phyloP scores from a whole-genome alignment of 2,113 vertebrate genomes.

The Pelvicachromis taeniatus region DNA sequence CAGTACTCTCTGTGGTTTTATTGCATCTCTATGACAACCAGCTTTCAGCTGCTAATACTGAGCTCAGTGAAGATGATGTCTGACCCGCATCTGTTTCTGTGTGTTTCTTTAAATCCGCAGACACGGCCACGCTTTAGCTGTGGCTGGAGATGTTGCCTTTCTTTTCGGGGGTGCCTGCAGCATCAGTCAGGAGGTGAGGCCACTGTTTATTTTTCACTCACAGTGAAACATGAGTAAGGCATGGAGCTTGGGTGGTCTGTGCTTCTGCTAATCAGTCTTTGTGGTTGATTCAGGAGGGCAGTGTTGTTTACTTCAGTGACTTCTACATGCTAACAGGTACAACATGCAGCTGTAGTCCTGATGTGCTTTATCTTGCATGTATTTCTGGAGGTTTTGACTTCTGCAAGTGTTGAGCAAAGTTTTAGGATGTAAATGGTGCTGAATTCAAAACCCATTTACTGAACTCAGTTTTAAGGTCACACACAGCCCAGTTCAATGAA shows the following conservation, averaged over 20 bases:
- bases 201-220: not conserved
- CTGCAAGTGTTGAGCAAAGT: not conserved
- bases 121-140: conserved; percentile 65
- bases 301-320: conserved; percentile 69
- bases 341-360: not conserved
- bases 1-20: no score
- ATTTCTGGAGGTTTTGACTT: not conserved
- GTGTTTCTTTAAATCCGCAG: conserved; percentile 12
- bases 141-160: conserved; percentile 72
- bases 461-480: not conserved
- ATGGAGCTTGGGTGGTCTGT: not conserved
- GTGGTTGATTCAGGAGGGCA: conserved; percentile 35
- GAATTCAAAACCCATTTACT: not conserved
- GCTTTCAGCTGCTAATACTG: not conserved
- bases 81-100: not conserved
- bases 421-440: not conserved
- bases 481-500: not conserved
- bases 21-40: no score
- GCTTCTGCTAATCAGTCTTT: not conserved
- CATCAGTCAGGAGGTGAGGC: conserved; percentile 29
- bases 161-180: conserved; percentile 73
- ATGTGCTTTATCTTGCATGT: not conserved
- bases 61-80: not conserved
- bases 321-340: conserved; percentile 80
- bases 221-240: not conserved